A percentile compares a stretch with the other conserved stretches of the same genome.
Evolutionary conservation across 2,113 vertebrate species (phyloP).

Genomic region (Redunca redunca): DNA sequence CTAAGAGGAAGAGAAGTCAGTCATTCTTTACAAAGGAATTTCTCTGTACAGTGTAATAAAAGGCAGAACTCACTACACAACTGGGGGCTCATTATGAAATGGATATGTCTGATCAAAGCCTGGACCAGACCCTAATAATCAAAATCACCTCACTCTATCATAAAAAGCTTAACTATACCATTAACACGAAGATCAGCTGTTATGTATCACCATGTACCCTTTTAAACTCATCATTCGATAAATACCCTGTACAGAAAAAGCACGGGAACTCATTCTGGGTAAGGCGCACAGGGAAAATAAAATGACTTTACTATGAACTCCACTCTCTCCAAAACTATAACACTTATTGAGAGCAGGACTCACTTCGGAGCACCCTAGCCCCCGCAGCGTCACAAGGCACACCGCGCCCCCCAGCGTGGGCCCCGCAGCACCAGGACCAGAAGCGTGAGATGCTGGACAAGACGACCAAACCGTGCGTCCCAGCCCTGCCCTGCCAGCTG

Average conservation of each 20-base stretch:
- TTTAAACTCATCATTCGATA: constrained; percentile 50
- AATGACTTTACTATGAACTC: constrained; percentile 44
- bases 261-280: not conserved
- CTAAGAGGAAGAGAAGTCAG: constrained; percentile 71
- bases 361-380: not conserved
- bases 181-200: not conserved
- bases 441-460: not conserved
- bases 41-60: constrained; percentile 72
- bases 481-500: not conserved
- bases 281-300: not conserved
- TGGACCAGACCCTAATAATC: constrained; percentile 37
- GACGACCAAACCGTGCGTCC: no score
- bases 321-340: not conserved
- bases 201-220: not conserved
- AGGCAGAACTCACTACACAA: not conserved
- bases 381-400: not conserved
- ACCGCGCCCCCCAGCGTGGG: not conserved
- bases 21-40: constrained; percentile 68
- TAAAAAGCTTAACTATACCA: constrained; percentile 27
- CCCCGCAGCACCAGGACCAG: no score
- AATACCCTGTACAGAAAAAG: constrained; percentile 48
- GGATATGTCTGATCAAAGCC: constrained; percentile 33
- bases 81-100: constrained; percentile 47
- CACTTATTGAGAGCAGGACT: not conserved
- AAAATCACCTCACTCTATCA: constrained; percentile 42